Base-by-base conservation (phyloP, 2,797 vertebrate genomes). In the Thaleichthys pacificus region DNA sequence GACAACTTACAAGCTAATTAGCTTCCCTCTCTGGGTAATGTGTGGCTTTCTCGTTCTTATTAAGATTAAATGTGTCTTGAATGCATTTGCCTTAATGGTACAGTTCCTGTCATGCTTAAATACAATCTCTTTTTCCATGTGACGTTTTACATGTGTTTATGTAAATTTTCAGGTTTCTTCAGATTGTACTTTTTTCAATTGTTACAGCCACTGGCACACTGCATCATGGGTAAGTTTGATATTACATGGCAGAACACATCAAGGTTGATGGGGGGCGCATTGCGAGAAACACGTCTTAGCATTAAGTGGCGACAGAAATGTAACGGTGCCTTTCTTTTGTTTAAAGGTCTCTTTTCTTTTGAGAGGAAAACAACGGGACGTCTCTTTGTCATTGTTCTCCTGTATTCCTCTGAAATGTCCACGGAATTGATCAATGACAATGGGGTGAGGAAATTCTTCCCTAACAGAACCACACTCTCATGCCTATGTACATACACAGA, bases 1-100 rank as follows among this genome's bases (percentile, higher is more conserved):
- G 77, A 80, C 80, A 72, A 76, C 76, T 54, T 67, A 79, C 74
- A 76, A 77, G 80, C 73, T 86, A 84, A 90, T 90, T 84, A 83
- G 74, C 67, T 81, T 82, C 69, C 61, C 76, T 83, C 84, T 67
- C 47, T 69, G 61, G 57, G 64, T 77, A 72, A 85, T 87, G 76
- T 24, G 80, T 89, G 73, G 83, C 77, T 87, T 87, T 88, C 75
- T 15, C 47, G 28, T 24, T 17, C 14, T 47, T 54, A 9, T 47
- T 51, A 4, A 17, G 61, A 65, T 57, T 61, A 70, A 61, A 74
- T 83, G 86, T 77, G 54, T 74, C 74, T 67, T 57, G 15, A 17
- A n/a, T 56, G 17, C 19, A 56, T n/a, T 56, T n/a, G 17, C 42
- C 19, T n/a, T 56, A 17, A 5, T n/a, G 51, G 15, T n/a, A n/a